phyloP scores from a whole-genome alignment of 2,113 vertebrate genomes.

The Burhinus bistriatus region DNA sequence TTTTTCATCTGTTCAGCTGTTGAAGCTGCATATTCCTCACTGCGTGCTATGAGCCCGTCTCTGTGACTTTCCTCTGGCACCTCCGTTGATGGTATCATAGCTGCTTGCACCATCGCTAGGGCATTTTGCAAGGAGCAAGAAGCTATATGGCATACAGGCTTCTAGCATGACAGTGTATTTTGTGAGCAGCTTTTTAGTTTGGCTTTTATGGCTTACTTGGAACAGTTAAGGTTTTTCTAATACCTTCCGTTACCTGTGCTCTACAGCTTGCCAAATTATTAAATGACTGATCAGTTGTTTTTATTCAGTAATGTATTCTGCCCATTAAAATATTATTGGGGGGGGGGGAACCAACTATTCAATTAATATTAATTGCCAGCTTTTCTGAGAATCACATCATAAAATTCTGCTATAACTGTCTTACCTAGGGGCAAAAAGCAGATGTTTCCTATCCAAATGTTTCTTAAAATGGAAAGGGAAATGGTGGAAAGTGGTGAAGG shows the following conservation, averaged over 20 bases:
- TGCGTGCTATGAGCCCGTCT: accelerated
- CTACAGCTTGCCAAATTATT: neutral
- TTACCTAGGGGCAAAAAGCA: neutral
- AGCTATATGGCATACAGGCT: neutral
- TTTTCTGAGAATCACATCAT: neutral
- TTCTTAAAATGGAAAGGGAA: neutral
- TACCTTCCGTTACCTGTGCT: neutral
- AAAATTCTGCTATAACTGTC: neutral
- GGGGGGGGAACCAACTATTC: neutral
- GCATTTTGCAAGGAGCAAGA: neutral
- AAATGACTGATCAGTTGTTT: neutral
- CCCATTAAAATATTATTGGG: neutral
- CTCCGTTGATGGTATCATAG: no score
- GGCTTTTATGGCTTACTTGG: neutral
- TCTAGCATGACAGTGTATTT: neutral
- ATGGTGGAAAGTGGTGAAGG: neutral
- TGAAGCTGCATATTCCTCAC: neutral
- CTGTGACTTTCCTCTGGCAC: neutral
- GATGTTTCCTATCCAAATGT: neutral
- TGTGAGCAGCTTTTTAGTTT: neutral
- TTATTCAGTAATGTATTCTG: neutral
- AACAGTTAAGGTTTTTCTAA: neutral
- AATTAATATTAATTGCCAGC: neutral
- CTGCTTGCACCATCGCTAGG: neutral
- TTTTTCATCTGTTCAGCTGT: neutral